A percentile compares a stretch with the other conserved stretches of the same genome.
Conservation (phyloP, 53 echinoderm and acorn worm species). For the Holothuria scabra region DNA sequence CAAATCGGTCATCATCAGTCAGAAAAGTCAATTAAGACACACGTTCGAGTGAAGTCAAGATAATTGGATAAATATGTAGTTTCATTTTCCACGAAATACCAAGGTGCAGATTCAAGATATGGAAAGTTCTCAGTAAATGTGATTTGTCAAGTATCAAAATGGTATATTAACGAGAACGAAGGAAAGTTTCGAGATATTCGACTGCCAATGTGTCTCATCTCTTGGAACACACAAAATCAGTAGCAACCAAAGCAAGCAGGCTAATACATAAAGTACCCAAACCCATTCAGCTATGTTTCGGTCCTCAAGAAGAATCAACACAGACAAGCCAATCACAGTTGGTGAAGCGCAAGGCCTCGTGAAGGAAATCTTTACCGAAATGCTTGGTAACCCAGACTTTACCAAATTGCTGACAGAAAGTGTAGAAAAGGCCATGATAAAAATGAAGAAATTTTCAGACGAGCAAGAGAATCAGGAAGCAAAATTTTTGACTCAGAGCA, state of each 20-base stretch:
- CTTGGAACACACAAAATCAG: background rate
- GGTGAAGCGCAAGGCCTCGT: background rate
- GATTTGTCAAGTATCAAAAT: no score
- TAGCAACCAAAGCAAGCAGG: background rate
- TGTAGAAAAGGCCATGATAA: background rate
- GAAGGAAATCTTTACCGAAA: slow-evolving; percentile 10
- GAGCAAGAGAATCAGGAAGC: background rate
- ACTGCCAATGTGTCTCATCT: background rate
- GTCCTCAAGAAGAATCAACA: background rate
- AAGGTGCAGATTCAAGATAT: no score
- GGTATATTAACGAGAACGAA: no score
- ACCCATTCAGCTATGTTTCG: background rate
- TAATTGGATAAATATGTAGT: no score
- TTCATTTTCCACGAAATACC: no score
- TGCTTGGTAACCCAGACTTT: background rate
- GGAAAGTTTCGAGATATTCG: no score
- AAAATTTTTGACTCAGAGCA: background rate
- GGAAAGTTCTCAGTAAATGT: no score
- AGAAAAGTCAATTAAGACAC: no score
- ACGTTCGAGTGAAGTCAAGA: no score
- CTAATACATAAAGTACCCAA: background rate
- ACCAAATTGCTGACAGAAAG: background rate
- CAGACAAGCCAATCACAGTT: background rate
- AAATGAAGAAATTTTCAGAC: background rate
- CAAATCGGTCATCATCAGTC: no score